phyloP scores from a whole-genome alignment of 2,113 vertebrate genomes.

The Mobula hypostoma region DNA sequence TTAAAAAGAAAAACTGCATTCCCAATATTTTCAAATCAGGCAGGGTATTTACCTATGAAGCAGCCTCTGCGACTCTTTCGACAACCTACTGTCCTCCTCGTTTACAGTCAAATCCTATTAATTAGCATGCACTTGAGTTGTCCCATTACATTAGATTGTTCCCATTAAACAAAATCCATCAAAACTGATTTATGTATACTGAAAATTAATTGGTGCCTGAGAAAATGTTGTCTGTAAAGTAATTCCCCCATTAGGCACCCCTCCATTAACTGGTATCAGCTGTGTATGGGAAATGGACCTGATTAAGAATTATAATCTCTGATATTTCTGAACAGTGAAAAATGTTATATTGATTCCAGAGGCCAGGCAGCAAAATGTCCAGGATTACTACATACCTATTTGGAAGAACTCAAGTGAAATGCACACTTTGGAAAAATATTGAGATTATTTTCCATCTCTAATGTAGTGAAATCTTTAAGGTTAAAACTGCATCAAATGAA shows the following conservation, averaged over 20 bases:
- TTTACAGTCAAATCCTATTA: constrained; percentile 31
- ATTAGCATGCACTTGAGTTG: constrained; percentile 24
- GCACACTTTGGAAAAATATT: too few relatives aligned
- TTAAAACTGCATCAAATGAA: neutral
- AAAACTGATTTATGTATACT: constrained; percentile 24
- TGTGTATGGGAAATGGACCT: constrained; percentile 30
- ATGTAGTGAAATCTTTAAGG: neutral
- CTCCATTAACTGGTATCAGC: constrained; percentile 36
- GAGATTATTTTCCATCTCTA: neutral
- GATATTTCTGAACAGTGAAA: constrained; percentile 4
- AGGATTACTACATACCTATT: neutral
- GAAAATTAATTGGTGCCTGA: constrained; percentile 36
- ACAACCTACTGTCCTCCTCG: neutral
- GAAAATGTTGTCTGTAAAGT: constrained; percentile 29
- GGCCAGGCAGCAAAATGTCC: neutral
- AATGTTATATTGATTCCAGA: constrained; percentile 17
- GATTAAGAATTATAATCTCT: constrained; percentile 29
- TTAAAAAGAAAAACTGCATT: neutral
- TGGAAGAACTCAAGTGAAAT: neutral
- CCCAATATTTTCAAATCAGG: neutral
- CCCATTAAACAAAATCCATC: constrained; percentile 38
- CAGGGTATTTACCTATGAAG: neutral
- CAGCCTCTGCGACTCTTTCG: neutral
- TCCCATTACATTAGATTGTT: constrained; percentile 35
- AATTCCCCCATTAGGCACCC: constrained; percentile 27